phyloP scores from a whole-genome alignment of 2,888 invertebrate species.

The Nomada fabriciana region DNA sequence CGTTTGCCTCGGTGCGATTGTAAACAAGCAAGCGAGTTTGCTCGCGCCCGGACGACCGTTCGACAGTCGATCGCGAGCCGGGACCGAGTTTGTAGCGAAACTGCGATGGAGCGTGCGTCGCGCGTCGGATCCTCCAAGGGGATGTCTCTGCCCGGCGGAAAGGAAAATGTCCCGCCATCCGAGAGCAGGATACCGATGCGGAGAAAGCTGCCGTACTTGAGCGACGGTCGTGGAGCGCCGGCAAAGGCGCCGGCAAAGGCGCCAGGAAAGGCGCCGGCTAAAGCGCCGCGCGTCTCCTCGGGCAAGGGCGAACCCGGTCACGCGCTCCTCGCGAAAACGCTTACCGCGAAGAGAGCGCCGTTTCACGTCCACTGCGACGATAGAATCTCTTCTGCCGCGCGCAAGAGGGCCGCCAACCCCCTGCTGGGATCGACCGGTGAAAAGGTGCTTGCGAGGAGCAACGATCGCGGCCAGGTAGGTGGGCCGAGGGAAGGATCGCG shows the following conservation, averaged over 20 bases:
- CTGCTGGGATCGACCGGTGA: no score
- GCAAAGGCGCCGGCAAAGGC: no score
- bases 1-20: neutral
- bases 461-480: no score
- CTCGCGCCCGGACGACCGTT: conserved; percentile 1
- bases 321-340: neutral
- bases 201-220: neutral
- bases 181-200: no score
- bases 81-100: neutral
- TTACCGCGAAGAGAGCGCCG: conserved; percentile 6
- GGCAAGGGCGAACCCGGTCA: neutral
- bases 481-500: no score
- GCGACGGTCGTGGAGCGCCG: no score
- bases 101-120: neutral
- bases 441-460: no score
- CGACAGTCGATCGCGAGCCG: neutral
- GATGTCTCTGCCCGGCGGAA: neutral
- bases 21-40: conserved; percentile 22
- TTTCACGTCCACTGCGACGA: conserved; percentile 46
- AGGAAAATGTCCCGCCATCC: conserved; percentile 33
- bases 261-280: no score
- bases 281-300: neutral
- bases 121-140: neutral
- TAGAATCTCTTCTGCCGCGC: neutral
- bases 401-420: no score